These are phyloP conservation scores for Poeciliopsis turneri DNA, from an alignment of 2,797 vertebrate genomes.

Conservation along the genomic window DNA sequence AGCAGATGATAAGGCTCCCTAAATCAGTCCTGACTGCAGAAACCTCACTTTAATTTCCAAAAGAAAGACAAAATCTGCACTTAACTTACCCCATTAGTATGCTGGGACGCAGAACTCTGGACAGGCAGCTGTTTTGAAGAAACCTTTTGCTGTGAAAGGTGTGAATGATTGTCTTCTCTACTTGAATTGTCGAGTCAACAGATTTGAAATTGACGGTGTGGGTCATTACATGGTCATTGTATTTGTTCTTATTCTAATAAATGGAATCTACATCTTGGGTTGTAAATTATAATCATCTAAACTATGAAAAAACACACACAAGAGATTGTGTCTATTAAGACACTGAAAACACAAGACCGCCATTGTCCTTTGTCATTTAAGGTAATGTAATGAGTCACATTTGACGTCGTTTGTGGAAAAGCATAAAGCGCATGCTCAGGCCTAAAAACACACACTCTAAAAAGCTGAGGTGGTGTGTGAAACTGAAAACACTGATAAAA, in stretches of 20 bases:
- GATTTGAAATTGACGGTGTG: neutral
- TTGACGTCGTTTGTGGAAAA: slow-evolving; percentile 47
- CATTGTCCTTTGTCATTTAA: slow-evolving; percentile 46
- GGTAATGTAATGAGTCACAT: slow-evolving; percentile 55
- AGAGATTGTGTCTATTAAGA: slow-evolving; percentile 19
- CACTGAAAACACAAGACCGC: slow-evolving; percentile 10
- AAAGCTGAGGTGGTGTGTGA: slow-evolving; percentile 57
- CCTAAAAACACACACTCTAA: slow-evolving; percentile 48
- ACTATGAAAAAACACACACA: neutral
- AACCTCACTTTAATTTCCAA: neutral
- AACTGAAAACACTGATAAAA: slow-evolving; percentile 70
- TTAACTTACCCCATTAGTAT: neutral
- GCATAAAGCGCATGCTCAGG: slow-evolving; percentile 18
- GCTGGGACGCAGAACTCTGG: neutral
- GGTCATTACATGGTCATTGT: neutral
- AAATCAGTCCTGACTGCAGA: neutral
- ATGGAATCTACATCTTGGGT: neutral
- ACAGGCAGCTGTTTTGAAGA: neutral
- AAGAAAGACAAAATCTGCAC: neutral
- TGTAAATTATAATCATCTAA: neutral
- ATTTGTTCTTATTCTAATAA: neutral
- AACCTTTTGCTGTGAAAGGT: neutral
- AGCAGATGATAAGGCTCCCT: neutral
- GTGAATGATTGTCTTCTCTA: neutral
- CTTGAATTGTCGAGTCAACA: neutral